Percentiles rank a stretch among this genome's conserved stretches.
Evolutionary conservation across 2,113 vertebrate genomes (phyloP).

Genomic region (Ciconia stormi): DNA sequence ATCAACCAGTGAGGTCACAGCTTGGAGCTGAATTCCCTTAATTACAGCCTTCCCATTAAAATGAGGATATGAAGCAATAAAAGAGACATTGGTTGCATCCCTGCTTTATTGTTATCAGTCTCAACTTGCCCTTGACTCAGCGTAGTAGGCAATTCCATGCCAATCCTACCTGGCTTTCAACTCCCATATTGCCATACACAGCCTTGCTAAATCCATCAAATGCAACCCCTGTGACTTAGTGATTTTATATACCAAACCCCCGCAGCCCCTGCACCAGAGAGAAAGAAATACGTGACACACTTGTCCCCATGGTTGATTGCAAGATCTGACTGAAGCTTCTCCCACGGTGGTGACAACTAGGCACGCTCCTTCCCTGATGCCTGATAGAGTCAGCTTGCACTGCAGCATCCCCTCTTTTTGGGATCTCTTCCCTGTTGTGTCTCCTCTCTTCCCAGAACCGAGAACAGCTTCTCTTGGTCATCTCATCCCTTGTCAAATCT

Average conservation of each 20-base stretch:
- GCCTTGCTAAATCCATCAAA: not conserved
- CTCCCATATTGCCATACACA: not conserved
- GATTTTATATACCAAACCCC: not conserved
- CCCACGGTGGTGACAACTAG: not conserved
- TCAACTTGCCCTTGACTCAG: slow-evolving; percentile 27
- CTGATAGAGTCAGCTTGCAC: not conserved
- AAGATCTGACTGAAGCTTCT: not conserved
- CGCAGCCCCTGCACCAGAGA: not conserved
- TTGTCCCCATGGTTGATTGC: accelerated
- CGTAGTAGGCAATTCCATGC: not conserved
- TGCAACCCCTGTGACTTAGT: not conserved
- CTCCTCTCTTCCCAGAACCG: not conserved
- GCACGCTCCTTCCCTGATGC: accelerated
- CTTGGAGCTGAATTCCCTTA: slow-evolving; percentile 34
- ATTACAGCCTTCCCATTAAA: slow-evolving; percentile 37
- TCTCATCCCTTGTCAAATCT: not conserved
- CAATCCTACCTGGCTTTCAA: not conserved
- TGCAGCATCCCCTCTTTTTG: not conserved
- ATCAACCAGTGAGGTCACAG: slow-evolving; percentile 50
- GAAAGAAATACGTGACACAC: not conserved
- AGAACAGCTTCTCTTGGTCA: not conserved
- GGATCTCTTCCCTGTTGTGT: not conserved
- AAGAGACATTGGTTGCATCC: not conserved
- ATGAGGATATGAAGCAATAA: slow-evolving; percentile 20
- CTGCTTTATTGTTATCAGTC: slow-evolving; percentile 8